Evolutionary conservation across 1,140 invertebrate species (phyloP), one percentile per base, ranked within the genome.

Genomic region (Heliconius melpomene): DNA sequence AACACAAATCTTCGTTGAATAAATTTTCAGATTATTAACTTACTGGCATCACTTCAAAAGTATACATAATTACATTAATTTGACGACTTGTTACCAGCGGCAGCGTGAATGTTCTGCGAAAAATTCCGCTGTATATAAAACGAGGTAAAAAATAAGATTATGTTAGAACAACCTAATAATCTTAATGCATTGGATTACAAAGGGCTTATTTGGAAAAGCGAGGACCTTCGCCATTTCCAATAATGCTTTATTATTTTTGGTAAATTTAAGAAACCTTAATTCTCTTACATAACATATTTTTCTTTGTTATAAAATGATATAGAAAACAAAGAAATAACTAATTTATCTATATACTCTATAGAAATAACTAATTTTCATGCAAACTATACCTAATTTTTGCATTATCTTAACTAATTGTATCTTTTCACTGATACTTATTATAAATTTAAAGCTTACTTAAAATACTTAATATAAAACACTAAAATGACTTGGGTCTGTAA

Each of bases 131-230:
- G 60, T 84, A 71, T 82, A 85, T 83, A 87, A 36, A 74, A 89
- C 87, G 80, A 85, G 82, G 84, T 83, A 82, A 84, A 86, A 85
- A 88, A 89, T 83, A 85, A 88, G 86, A 88, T 85, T 82, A 83
- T 88, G 88, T 89, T 83, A 86, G 81, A 85, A 88, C 84, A 90
- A 89, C 87, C 89, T 89, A 90, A 91, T 91, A 89, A 91, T 87
- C 83, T 89, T 92, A 90, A 90, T 91, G 87, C 90, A 87, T 89
- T 88, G 88, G 85, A 87, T 88, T 90, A 91, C 86, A 89, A 91
- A 89, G 85, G 83, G 86, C 81, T 87, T 80, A 79, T 75, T 77
- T 72, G 54, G 20, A 52, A 46, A 46, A 72, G 29, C 36, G 71
- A 72, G 38, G 36, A 36, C n/a, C 32, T 72, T 38, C 38, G 71